These are phyloP conservation scores for Drosophila takahashii DNA, from an alignment of 1,140 invertebrate species.

Conservation along the genomic window DNA sequence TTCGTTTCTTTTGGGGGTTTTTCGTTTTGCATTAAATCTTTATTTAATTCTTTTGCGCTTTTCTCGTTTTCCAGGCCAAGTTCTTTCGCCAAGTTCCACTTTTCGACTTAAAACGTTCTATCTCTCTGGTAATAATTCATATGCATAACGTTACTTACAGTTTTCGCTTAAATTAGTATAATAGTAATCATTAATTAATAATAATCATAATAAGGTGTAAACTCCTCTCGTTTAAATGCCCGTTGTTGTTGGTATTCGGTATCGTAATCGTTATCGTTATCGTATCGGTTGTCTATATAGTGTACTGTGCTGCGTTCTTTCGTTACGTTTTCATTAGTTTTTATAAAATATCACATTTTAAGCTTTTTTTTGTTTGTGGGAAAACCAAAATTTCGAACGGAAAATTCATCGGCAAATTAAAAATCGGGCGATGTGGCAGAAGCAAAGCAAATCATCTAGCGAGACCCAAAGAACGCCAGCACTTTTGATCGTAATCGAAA, in stretches of 20 bases:
- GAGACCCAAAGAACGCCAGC: slow-evolving; percentile 41
- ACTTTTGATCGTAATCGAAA: slow-evolving; percentile 8
- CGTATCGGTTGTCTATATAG: slow-evolving; percentile 15
- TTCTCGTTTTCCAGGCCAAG: slow-evolving; percentile 23
- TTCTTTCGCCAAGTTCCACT: slow-evolving; percentile 26
- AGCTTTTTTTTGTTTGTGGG: slow-evolving; percentile 74
- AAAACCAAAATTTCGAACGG: slow-evolving; percentile 37
- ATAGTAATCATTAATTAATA: slow-evolving; percentile 55
- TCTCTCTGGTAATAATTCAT: slow-evolving; percentile 58
- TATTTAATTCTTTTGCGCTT: slow-evolving; percentile 64
- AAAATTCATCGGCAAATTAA: slow-evolving; percentile 32
- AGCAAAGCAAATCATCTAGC: slow-evolving; percentile 45
- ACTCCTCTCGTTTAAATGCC: slow-evolving; percentile 37
- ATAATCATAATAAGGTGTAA: slow-evolving; percentile 69
- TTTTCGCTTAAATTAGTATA: slow-evolving; percentile 71
- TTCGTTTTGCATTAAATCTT: slow-evolving; percentile 78
- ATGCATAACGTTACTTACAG: slow-evolving; percentile 80
- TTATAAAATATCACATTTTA: slow-evolving; percentile 84
- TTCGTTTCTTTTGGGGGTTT: slow-evolving; percentile 36
- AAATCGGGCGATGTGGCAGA: slow-evolving; percentile 9
- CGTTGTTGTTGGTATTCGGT: slow-evolving; percentile 34
- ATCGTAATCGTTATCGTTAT: slow-evolving; percentile 1
- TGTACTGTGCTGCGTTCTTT: slow-evolving; percentile 51
- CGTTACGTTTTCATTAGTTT: slow-evolving; percentile 52
- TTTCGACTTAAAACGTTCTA: slow-evolving; percentile 62